Evolutionary conservation across 2,888 invertebrate genomes (phyloP), one percentile per base, ranked within the genome.

Genomic region (Troides oblongomaculatus): DNA sequence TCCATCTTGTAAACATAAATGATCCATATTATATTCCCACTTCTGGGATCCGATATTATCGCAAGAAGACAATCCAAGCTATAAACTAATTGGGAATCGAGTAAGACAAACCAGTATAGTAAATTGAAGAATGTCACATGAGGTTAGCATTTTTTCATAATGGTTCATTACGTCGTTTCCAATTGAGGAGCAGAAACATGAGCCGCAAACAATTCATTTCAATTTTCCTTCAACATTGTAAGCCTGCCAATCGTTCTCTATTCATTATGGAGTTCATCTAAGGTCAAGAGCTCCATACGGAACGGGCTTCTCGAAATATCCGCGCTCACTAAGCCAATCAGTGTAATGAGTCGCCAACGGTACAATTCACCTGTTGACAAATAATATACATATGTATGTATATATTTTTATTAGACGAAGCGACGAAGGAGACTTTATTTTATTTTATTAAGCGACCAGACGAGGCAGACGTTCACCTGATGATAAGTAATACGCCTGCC

Each of bases 151-250:
- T 23, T 58, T 25, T 23, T 53, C 14, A 7, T 12, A 58, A 58
- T 25, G 36, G 5, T 30, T 63, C 58, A 68, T 63, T 58, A 59
- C 58, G 46, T 64, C 43, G 50, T 14, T 43, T 36, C 50, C 63
- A 70, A 66, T 70, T 70, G 64, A 61, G 39, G 7, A 56, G 30
- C 66, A 70, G 43, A 61, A 65, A 66, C 43, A 64, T n/a, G 56
- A 63, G 23, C 60, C 64, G 30, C 39, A 2, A 59, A 56, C 70
- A 70, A 70, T 70, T 70, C 66, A 61, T 67, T 60, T 64, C 64
- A 67, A 70, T 70, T 67, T 70, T 60, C 64, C 60, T 60, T 36
- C 70, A 70, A 67, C 70, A 67, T 59, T 66, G 66, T 70, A 66
- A 39, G 70, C 43, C 58, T 69, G 56, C 39, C 70, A 66, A 70